Evolutionary conservation across 2,797 vertebrate species (phyloP).

Genomic region (Peromyscus attwateri): DNA sequence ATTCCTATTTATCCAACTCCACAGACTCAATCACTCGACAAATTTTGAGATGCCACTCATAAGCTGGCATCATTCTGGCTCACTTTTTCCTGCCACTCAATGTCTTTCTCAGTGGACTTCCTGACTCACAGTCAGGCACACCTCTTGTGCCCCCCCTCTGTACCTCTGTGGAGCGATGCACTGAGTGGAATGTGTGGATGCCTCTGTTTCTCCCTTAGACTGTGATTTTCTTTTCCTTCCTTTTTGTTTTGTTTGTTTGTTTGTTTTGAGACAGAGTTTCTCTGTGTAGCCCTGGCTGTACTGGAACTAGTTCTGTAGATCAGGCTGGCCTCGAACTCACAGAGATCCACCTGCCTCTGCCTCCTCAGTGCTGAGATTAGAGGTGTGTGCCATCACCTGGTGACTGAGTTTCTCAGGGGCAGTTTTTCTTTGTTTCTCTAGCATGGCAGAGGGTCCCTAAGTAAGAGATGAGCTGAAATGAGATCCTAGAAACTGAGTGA

Average conservation of each 20-base stretch:
- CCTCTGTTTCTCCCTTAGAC: not conserved
- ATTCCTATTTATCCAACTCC: not conserved
- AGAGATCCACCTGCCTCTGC: not conserved
- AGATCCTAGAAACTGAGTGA: not conserved
- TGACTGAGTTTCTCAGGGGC: not conserved
- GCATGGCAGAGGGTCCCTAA: not conserved
- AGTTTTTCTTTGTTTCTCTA: not conserved
- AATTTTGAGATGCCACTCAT: not conserved
- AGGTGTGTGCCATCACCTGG: not conserved
- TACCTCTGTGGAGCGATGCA: not conserved
- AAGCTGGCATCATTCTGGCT: not conserved
- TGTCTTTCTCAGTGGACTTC: not conserved
- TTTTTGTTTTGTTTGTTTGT: not conserved
- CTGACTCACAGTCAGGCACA: not conserved
- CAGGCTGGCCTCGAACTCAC: not conserved
- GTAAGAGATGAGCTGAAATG: accelerated
- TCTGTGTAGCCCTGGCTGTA: not conserved
- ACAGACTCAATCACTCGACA: not conserved
- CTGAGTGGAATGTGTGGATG: not conserved
- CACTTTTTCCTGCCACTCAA: not conserved
- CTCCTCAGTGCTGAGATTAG: not conserved
- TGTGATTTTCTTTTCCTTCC: not conserved
- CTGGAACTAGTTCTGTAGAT: not conserved
- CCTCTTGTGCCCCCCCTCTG: too few species aligned
- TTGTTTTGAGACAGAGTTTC: not conserved